Base-by-base conservation (phyloP, 2,797 vertebrate species). In the Euphonia xanthogaster region DNA sequence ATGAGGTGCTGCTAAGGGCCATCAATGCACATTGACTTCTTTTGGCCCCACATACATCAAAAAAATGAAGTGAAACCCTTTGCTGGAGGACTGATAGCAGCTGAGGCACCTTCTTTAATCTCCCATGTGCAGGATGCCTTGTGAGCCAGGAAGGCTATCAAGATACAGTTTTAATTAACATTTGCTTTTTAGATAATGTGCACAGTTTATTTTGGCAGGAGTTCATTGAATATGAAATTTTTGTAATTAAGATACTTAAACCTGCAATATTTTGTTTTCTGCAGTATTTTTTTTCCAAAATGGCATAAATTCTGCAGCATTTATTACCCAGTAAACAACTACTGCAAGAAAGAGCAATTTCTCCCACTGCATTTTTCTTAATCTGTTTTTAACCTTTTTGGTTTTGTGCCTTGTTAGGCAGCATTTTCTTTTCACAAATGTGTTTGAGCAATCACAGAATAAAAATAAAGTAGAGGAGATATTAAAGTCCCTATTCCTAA, bases 161-260 rank as follows among this genome's bases (percentile, higher is more conserved):
- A 97, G 97, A 98, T 96, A 93, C 93, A 90, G 91, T 94, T 98
- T 98, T 98, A 98, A 98, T 98, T 98, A 98, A 98, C 97, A 95
- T 96, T 98, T 96, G 91, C 95, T 97, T 98, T 97, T 97, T 91
- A 96, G 97, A 97, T 98, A 98, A 98, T 97, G 94, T 84, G 94
- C 85, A 14, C 96, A 94, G 96, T 97, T 98, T 98, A 96, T 98
- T 98, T 97, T 98, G 98, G 97, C 96, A 95, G 90, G 97, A 97
- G 96, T 96, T 97, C 97, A 94, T 94, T 97, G 96, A 97, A 97
- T 97, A 90, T 96, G 97, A 97, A 97, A 97, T 97, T 94, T 96
- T 94, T 91, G 86, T 97, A 98, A 98, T 98, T 97, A 98, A 97
- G 96, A 97, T 96, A 97, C 97, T 95, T 96, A 98, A 97, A 97